These are phyloP conservation scores for Himalopsyche anomala DNA, from an alignment of 2,888 invertebrate species.

Conservation along the genomic window DNA sequence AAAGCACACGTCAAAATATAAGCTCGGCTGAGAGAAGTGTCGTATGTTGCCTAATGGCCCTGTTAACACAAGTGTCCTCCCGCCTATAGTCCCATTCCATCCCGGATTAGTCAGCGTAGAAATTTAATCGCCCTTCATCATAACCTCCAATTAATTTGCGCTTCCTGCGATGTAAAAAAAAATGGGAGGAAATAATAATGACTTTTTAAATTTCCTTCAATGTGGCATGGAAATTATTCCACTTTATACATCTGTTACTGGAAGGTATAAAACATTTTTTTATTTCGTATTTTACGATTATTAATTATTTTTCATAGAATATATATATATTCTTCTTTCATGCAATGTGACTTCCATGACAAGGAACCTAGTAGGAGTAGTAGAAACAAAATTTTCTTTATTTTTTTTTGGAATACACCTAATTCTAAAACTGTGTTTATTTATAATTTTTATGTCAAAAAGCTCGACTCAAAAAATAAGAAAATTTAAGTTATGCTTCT, in stretches of 20 bases:
- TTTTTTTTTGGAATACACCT: too few relatives aligned
- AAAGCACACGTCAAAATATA: slow-evolving; percentile 24
- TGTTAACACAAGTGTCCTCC: slow-evolving; percentile 14
- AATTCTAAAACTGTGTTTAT: too few relatives aligned
- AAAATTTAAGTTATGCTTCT: too few relatives aligned
- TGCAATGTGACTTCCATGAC: too few relatives aligned
- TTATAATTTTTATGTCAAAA: too few relatives aligned
- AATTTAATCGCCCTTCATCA: neutral
- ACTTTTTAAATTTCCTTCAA: neutral
- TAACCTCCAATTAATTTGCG: slow-evolving; percentile 16
- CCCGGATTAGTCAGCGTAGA: neutral
- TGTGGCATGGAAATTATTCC: neutral
- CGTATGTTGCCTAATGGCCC: slow-evolving; percentile 32
- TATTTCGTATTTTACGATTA: too few relatives aligned
- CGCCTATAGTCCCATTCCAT: neutral
- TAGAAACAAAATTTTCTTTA: too few relatives aligned
- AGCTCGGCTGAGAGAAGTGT: slow-evolving; percentile 13
- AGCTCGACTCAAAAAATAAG: too few relatives aligned
- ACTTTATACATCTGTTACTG: neutral
- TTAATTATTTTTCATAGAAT: too few relatives aligned
- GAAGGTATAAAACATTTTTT: neutral
- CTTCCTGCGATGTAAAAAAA: neutral
- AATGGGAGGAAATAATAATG: neutral
- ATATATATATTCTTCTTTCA: too few relatives aligned
- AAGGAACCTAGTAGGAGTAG: too few relatives aligned